phyloP scores from a whole-genome alignment of 2,113 vertebrate species.

The Carlito syrichta region DNA sequence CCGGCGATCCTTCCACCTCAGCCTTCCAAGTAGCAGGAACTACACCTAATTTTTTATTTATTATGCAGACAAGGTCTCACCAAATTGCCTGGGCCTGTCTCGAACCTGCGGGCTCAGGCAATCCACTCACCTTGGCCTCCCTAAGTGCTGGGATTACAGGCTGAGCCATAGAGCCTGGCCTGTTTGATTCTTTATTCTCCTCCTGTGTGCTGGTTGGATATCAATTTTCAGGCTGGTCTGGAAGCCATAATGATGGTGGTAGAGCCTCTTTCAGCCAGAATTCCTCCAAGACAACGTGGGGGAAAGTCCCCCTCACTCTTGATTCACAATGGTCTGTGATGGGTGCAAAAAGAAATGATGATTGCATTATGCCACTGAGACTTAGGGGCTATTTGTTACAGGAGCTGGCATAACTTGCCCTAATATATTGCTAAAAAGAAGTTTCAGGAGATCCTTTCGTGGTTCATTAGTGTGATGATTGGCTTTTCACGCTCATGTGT shows the following conservation, averaged over 20 bases:
- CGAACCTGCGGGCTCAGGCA: too few relatives aligned
- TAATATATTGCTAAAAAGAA: neutral
- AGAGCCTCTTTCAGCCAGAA: neutral
- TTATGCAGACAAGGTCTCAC: too few relatives aligned
- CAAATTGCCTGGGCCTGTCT: too few relatives aligned
- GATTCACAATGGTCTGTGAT: neutral
- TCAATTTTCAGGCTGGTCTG: neutral
- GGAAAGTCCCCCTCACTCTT: fast-evolving
- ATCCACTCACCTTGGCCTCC: too few relatives aligned
- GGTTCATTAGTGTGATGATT: neutral
- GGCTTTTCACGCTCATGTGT: neutral
- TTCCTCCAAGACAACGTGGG: neutral
- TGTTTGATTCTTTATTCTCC: neutral
- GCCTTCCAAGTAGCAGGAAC: too few relatives aligned
- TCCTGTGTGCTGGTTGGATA: neutral
- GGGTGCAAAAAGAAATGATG: neutral
- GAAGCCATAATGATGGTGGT: too few relatives aligned
- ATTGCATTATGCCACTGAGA: neutral
- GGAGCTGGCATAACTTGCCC: neutral
- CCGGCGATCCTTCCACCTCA: too few relatives aligned
- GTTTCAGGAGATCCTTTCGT: neutral
- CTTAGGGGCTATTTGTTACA: neutral
- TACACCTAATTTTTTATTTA: too few relatives aligned
- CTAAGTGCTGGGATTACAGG: too few relatives aligned
- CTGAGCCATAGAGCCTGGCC: too few relatives aligned